Conservation (phyloP, 2,888 invertebrate genomes). For the Zelleria hepariella region DNA sequence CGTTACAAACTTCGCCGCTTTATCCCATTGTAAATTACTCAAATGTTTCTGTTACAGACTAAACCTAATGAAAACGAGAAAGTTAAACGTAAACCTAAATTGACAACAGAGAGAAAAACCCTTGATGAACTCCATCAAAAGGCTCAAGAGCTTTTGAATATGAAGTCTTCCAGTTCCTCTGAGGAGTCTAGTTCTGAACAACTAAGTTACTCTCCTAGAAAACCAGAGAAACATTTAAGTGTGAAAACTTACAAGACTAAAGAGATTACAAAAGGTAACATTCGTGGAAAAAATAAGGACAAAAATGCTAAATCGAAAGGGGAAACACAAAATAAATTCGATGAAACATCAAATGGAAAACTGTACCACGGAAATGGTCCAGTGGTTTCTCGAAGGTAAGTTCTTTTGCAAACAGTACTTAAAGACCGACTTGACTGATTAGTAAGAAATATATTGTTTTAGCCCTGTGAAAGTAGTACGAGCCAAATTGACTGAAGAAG, state of each 20-base stretch:
- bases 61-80: conserved; percentile 8
- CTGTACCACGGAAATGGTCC: conserved; percentile 15
- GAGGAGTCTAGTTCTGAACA: conserved; percentile 33
- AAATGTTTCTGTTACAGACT: too few species aligned
- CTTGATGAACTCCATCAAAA: conserved; percentile 53
- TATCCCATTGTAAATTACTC: too few species aligned
- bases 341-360: background rate
- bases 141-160: conserved; percentile 53
- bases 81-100: conserved; percentile 19
- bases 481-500: conserved; percentile 60
- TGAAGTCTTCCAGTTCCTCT: conserved; percentile 41
- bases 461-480: conserved; percentile 55
- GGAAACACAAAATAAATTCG: background rate
- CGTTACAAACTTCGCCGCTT: too few species aligned
- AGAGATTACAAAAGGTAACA: background rate
- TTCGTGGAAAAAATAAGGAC: background rate
- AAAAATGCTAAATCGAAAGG: background rate
- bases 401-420: background rate
- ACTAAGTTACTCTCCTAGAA: background rate
- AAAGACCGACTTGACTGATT: too few species aligned
- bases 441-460: too few species aligned
- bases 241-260: background rate
- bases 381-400: conserved; percentile 20
- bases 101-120: conserved; percentile 30
- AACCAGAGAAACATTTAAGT: background rate